These are phyloP conservation scores for Scomber japonicus DNA, from an alignment of 2,113 vertebrate genomes.

Conservation along the genomic window DNA sequence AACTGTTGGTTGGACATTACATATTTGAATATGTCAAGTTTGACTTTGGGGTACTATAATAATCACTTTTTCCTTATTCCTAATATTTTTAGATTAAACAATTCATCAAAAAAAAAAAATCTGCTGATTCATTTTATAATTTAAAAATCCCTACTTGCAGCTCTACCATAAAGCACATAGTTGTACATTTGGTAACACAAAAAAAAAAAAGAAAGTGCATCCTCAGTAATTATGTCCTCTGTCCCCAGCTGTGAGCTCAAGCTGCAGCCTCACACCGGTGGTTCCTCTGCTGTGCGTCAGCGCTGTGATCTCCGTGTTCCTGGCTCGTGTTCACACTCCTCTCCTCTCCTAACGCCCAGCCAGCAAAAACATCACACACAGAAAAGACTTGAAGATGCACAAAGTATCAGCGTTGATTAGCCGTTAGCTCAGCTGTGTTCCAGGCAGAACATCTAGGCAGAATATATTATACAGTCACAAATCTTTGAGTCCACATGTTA, in stretches of 20 bases:
- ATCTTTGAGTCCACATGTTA: constrained; percentile 11
- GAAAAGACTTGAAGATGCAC: constrained; percentile 73
- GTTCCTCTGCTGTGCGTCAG: constrained; percentile 70
- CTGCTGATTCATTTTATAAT: too few relatives aligned
- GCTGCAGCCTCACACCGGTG: constrained; percentile 60
- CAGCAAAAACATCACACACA: constrained; percentile 23
- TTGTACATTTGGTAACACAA: too few relatives aligned
- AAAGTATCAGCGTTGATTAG: constrained; percentile 40
- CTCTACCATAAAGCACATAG: too few relatives aligned
- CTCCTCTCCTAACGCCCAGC: constrained; percentile 74
- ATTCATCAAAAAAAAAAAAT: too few relatives aligned
- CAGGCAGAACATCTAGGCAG: constrained; percentile 26
- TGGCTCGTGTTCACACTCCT: constrained; percentile 56
- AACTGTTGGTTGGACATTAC: too few relatives aligned
- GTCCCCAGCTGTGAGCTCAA: constrained; percentile 79
- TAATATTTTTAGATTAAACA: too few relatives aligned
- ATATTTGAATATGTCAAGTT: too few relatives aligned
- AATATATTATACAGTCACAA: constrained; percentile 16
- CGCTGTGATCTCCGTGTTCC: constrained; percentile 54
- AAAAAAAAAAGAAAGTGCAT: too few relatives aligned
- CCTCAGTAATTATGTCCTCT: not conserved
- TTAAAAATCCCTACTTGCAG: too few relatives aligned
- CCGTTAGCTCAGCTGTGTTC: constrained; percentile 45
- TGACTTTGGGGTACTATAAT: too few relatives aligned
- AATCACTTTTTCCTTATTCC: too few relatives aligned